Conservation (phyloP, 1,140 invertebrate genomes). For the Gonatopus flavifemur region DNA sequence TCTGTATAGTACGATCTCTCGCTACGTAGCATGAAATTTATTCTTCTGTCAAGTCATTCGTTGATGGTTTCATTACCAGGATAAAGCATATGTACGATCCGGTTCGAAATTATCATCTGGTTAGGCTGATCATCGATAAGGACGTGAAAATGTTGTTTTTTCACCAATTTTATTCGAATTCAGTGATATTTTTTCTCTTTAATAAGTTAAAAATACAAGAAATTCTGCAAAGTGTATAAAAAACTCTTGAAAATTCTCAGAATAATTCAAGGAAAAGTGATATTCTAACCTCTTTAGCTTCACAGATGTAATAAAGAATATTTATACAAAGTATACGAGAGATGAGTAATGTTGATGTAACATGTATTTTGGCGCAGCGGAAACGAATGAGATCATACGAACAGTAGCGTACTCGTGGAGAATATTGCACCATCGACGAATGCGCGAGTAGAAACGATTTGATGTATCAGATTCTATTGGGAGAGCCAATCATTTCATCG, state of each 20-base stretch:
- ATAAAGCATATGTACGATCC: no score
- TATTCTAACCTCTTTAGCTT: neutral
- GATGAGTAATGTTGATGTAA: no score
- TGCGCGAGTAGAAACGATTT: conserved; percentile 25
- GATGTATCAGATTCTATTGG: conserved; percentile 52
- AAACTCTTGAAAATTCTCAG: neutral
- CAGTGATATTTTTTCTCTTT: neutral
- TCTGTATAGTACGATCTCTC: conserved; percentile 3
- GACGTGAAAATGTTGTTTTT: no score
- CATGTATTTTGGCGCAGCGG: no score
- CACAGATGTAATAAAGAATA: no score
- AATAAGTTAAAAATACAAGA: neutral
- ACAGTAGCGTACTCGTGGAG: conserved; percentile 31
- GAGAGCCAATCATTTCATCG: conserved; percentile 49
- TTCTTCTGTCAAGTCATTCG: conserved; percentile 15
- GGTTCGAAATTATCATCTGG: no score
- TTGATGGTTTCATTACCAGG: neutral
- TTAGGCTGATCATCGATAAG: no score
- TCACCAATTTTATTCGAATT: no score
- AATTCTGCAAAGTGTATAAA: neutral
- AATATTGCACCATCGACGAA: conserved; percentile 28
- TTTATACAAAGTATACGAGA: neutral
- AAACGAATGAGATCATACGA: conserved; percentile 37
- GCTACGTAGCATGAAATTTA: conserved; percentile 5
- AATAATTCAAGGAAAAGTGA: neutral